Evolutionary conservation across 92 coral and sea anemone genomes (phyloP).

Genomic region (Galaxea fascicularis): DNA sequence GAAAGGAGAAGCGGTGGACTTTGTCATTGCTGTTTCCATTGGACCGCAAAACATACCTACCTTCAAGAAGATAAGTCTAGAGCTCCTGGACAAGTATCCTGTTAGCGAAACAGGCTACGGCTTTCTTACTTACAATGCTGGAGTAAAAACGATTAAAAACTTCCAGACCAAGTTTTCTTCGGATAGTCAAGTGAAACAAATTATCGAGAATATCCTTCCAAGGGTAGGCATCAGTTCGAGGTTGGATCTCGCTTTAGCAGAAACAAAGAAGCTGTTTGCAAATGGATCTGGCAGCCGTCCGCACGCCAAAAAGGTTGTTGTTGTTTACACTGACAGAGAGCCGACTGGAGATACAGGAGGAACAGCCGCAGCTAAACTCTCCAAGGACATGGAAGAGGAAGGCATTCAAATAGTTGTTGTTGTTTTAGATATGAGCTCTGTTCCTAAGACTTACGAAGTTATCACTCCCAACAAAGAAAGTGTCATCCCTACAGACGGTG

Average conservation of each 20-base stretch:
- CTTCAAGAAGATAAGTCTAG: slow-evolving; percentile 25
- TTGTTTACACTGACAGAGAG: slow-evolving; percentile 76
- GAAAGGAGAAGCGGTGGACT: slow-evolving; percentile 24
- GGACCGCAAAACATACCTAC: slow-evolving; percentile 11
- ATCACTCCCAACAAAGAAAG: slow-evolving; percentile 68
- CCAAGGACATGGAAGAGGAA: slow-evolving; percentile 54
- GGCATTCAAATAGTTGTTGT: slow-evolving; percentile 77
- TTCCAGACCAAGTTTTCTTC: slow-evolving; percentile 65
- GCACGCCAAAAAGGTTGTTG: slow-evolving; percentile 77
- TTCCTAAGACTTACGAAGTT: slow-evolving; percentile 41
- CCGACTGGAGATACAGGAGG: slow-evolving; percentile 56
- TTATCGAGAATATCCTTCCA: slow-evolving; percentile 61
- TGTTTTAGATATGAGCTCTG: slow-evolving; percentile 60
- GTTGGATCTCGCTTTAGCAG: slow-evolving; percentile 64
- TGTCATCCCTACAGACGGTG: slow-evolving; percentile 53
- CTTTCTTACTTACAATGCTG: slow-evolving; percentile 60
- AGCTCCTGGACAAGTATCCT: slow-evolving; percentile 53
- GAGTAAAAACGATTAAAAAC: slow-evolving; percentile 38
- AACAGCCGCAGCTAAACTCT: slow-evolving; percentile 36
- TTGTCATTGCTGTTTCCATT: slow-evolving; percentile 41
- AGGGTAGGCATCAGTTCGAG: slow-evolving; percentile 68
- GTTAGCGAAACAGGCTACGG: slow-evolving; percentile 64
- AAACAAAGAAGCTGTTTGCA: slow-evolving; percentile 73
- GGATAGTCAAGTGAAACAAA: slow-evolving; percentile 55
- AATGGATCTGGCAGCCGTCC: slow-evolving; percentile 61